These are phyloP conservation scores for Oscarella lobularis DNA, from an alignment of 37 sponge, comb jelly and placozoan genomes.

Conservation along the genomic window DNA sequence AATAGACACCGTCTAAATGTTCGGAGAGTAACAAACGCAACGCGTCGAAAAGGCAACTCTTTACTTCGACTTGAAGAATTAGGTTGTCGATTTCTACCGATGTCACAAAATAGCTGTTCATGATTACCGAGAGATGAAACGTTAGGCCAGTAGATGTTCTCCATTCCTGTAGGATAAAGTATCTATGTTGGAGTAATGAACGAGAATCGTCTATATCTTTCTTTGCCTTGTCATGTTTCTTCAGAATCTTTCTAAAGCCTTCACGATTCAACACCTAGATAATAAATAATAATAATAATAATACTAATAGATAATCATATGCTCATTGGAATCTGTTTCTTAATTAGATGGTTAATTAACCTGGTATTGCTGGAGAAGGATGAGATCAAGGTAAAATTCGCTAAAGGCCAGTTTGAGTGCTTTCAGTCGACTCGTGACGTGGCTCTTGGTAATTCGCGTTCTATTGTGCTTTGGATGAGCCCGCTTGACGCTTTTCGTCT, in stretches of 20 bases:
- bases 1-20: constrained; percentile 47
- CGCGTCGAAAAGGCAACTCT: neutral
- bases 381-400: constrained; percentile 72
- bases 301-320: constrained; percentile 7
- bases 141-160: neutral
- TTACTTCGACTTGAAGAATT: constrained; percentile 42
- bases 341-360: constrained; percentile 10
- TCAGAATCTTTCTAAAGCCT: constrained; percentile 76
- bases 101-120: constrained; percentile 33
- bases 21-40: neutral
- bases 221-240: constrained; percentile 84
- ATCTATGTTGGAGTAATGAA: too few relatives aligned
- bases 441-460: too few relatives aligned
- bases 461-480: too few relatives aligned
- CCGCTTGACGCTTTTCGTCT: too few relatives aligned
- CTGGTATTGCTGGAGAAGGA: constrained; percentile 76
- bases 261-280: constrained; percentile 66
- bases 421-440: neutral
- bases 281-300: constrained; percentile 7
- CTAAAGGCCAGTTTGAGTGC: constrained; percentile 42
- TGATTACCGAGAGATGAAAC: neutral
- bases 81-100: constrained; percentile 30
- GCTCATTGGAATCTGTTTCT: too few relatives aligned
- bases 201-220: too few relatives aligned
- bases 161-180: neutral